Conservation (phyloP, 2,888 invertebrate genomes). For the Dynastes hyllus region DNA sequence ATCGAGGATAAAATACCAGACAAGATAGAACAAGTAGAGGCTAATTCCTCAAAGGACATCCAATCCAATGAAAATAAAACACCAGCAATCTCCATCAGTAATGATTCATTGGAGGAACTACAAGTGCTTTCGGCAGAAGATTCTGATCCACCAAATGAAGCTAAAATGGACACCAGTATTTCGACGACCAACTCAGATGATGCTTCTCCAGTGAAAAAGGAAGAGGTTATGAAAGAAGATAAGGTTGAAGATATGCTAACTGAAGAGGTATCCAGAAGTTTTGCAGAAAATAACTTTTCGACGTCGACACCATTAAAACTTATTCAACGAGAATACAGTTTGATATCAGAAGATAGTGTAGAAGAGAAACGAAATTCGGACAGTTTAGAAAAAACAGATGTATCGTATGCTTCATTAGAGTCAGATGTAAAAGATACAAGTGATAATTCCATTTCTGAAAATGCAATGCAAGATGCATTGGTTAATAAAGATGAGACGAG, state of each 20-base stretch:
- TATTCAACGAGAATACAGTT: background rate
- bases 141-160: background rate
- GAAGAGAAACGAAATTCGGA: background rate
- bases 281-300: slow-evolving; percentile 1
- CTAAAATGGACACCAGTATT: background rate
- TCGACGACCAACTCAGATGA: too few relatives aligned
- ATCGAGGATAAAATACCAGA: background rate
- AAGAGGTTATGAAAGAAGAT: background rate
- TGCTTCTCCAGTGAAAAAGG: too few relatives aligned
- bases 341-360: background rate
- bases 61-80: background rate
- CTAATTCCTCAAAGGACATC: background rate
- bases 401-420: too few relatives aligned
- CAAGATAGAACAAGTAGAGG: background rate
- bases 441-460: background rate
- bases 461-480: background rate
- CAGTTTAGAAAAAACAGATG: background rate
- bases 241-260: background rate
- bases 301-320: background rate
- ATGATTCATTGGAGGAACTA: background rate
- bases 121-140: background rate
- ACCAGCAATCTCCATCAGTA: too few relatives aligned
- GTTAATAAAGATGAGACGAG: background rate
- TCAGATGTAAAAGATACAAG: background rate
- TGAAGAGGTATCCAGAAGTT: background rate